Base-by-base conservation (phyloP, 1,140 invertebrate genomes). In the Prorops nasuta region DNA sequence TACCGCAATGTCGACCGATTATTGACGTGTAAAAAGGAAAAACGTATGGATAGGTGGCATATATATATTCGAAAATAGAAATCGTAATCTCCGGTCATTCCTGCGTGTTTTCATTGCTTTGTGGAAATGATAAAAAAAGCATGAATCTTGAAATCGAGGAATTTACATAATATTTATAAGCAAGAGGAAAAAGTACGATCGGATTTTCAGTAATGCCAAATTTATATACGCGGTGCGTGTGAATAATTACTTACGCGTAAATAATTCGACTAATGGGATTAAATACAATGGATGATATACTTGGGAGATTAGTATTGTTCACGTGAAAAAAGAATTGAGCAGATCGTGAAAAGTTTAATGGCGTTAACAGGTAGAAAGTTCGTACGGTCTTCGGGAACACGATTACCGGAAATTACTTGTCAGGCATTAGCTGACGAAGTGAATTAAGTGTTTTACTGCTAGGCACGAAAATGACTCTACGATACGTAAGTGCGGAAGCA, bases 391-490 rank as follows among this genome's bases (percentile, higher is more conserved):
- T 56, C 43, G 32, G 43, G 34, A 59, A 54, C 58, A 51, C 59
- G 64, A 71, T 67, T 60, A 58, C 54, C 56, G 66, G 69, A 71
- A 67, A 70, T 71, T 69, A 62, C 64, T 66, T 60, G 61, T 68
- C 66, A 56, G 56, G 35, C 37, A 62, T 59, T 48, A 42, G 35
- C 38, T 24, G 34, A 31, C 40, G 34, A 43, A 32, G 36, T 38
- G 49, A 61, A 67, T 70, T 60, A 67, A 70, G 60, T 67, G 62
- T 65, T 69, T 71, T 66, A 45, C 45, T 46, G 31, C 51, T 42
- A 32, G 54, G 49, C 62, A 52, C 38, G 54, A 56, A 56, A 66
- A 56, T 60, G 51, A 63, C 46, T 64, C 35, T 46, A 16, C 43
- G 36, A 55, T 58, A 55, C 32, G 45, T 46, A 32, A 45, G 35